These are phyloP conservation scores for Hypotaenidia okinawae DNA, from an alignment of 2,797 vertebrate genomes.

Conservation along the genomic window DNA sequence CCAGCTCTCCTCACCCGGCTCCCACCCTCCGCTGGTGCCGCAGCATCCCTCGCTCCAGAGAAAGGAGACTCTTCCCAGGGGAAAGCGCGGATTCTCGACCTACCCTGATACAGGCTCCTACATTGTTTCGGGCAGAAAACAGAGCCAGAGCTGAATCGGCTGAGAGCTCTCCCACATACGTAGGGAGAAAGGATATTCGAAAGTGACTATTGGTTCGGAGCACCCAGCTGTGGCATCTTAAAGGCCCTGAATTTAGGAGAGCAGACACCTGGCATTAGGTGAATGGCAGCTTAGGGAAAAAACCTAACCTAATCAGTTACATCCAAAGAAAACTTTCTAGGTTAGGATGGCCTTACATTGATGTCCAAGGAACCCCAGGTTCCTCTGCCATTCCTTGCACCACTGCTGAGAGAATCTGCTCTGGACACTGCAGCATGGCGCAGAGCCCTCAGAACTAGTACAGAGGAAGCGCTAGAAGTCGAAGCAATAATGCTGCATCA, in stretches of 20 bases:
- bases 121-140: not conserved
- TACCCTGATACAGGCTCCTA: accelerated
- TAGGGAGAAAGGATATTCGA: not conserved
- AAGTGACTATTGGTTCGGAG: not conserved
- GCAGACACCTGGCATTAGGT: not conserved
- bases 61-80: not conserved
- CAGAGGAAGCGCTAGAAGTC: not conserved
- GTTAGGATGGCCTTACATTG: not conserved
- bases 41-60: not conserved
- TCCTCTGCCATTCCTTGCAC: not conserved
- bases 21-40: not conserved
- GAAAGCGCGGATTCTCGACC: accelerated
- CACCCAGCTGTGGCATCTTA: not conserved
- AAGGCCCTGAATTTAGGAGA: not conserved
- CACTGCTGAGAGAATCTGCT: not conserved
- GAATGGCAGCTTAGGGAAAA: not conserved
- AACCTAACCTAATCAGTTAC: not conserved
- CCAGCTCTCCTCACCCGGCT: not conserved
- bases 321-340: not conserved
- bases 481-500: not conserved
- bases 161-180: not conserved
- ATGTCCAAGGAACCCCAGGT: not conserved
- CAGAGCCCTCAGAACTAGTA: not conserved
- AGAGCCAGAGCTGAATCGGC: not conserved
- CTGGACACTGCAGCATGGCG: not conserved